Base-by-base conservation (phyloP, 2,113 vertebrate genomes). In the Verasper variegatus region DNA sequence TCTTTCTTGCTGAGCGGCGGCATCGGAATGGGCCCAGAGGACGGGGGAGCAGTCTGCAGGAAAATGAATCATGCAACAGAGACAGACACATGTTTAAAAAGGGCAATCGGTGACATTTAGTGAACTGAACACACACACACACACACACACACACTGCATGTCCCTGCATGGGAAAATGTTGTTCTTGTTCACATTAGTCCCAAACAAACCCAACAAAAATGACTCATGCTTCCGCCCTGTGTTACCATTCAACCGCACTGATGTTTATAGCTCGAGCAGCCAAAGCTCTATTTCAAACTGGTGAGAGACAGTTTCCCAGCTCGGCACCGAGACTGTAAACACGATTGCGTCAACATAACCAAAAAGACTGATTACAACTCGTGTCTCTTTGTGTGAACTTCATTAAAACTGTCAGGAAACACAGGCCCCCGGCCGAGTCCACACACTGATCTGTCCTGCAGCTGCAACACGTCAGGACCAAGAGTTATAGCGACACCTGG, bases 11-110 rank as follows among this genome's bases (percentile, higher is more conserved):
- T 82, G 35, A 94, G 65, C 0, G 94, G 94, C 0, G 94, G 94
- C 75, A 82, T 88, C 35, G 84, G 92, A 24, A 95, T 92, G 3
- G 94, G 94, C 2, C 75, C 75, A 15, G 89, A 86, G 6, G 90
- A 75, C 15, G 87, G 87, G n/a, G 86, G 68, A 8, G 88, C 68
- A 0, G 87, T 90, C 92, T 94, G 84, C 56, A 68, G 49, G 42
- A 24, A 64, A 42, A 52, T 0, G 1, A 66, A 49, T 24, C 18
- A 76, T 26, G n/a, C 31, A 71, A 75, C 23, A 83, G 4, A 68
- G 1, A 49, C 11, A 71, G 11, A 72, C 8, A 74, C 3, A 40
- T 31, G 27, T 74, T 76, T 68, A 57, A 78, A 55, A 84, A 66
- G 13, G 3, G 14, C 24, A 61, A 9, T 6, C 0, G 12, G 4